phyloP scores from a whole-genome alignment of 2,797 vertebrate genomes.

The Eulemur albifrons region DNA sequence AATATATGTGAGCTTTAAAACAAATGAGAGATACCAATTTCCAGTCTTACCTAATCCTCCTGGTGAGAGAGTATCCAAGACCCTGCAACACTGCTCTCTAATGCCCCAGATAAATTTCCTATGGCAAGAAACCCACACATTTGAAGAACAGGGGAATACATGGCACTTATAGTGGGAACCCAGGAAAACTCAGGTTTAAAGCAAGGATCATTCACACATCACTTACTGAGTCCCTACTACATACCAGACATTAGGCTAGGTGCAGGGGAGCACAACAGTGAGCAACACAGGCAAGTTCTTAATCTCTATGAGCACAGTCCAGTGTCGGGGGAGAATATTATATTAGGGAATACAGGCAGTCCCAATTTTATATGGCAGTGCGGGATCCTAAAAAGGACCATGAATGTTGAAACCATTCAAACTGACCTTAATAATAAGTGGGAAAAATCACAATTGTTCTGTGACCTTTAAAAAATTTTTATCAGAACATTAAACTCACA shows the following conservation, averaged over 20 bases:
- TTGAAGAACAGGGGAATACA: background rate
- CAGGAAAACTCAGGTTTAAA: background rate
- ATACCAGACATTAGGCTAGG: background rate
- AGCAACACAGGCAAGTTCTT: background rate
- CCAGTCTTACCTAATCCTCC: background rate
- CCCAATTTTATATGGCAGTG: background rate
- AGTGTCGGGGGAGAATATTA: background rate
- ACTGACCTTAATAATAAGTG: background rate
- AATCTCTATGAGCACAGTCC: background rate
- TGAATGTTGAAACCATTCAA: background rate
- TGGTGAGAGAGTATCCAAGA: background rate
- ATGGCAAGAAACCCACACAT: background rate
- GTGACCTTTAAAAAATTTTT: background rate
- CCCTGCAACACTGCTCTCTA: background rate
- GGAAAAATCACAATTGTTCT: background rate
- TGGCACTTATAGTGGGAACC: background rate
- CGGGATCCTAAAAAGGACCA: background rate
- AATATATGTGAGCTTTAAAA: background rate
- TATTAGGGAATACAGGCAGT: background rate
- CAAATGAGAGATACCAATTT: background rate
- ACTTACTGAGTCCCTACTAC: background rate
- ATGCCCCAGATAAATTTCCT: background rate
- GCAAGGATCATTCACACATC: background rate
- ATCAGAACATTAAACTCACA: background rate
- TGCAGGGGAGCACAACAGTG: background rate